Evolutionary conservation across 2,888 invertebrate genomes (phyloP).

Genomic region (Prosopocoilus inquinatus): DNA sequence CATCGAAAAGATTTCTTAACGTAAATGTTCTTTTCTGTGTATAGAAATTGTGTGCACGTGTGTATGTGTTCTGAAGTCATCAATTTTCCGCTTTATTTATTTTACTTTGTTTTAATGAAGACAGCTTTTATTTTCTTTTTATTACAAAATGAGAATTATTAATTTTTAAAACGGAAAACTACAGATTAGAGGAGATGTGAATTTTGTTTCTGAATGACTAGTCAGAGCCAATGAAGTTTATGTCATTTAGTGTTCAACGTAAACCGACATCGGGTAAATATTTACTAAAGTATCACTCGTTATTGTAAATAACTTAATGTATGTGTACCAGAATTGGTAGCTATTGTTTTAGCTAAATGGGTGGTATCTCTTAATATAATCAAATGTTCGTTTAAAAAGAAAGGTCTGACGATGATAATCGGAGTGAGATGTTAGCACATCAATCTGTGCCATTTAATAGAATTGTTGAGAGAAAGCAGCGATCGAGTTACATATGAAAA

Average conservation of each 20-base stretch:
- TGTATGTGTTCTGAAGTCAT: neutral
- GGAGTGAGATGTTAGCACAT: too few species aligned
- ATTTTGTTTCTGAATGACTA: conserved; percentile 6
- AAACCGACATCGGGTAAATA: conserved; percentile 1
- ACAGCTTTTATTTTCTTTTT: neutral
- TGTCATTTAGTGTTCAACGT: neutral
- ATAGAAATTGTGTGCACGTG: neutral
- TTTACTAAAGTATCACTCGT: conserved; percentile 3
- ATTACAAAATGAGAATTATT: neutral
- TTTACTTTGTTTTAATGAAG: neutral
- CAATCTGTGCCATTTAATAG: neutral
- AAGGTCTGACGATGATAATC: too few species aligned
- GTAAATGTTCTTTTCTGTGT: neutral
- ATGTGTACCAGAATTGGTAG: neutral
- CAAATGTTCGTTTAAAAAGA: neutral
- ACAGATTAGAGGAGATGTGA: neutral
- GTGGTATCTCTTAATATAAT: conserved; percentile 7
- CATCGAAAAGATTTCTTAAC: neutral
- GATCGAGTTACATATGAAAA: too few species aligned
- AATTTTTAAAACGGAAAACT: neutral
- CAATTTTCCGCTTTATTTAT: neutral
- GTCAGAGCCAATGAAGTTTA: conserved; percentile 9
- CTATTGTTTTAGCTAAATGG: conserved; percentile 13
- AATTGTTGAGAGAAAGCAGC: too few species aligned
- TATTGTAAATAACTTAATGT: conserved; percentile 10